phyloP scores from a whole-genome alignment of 1,140 invertebrate genomes.

The Elymnias hypermnestra region DNA sequence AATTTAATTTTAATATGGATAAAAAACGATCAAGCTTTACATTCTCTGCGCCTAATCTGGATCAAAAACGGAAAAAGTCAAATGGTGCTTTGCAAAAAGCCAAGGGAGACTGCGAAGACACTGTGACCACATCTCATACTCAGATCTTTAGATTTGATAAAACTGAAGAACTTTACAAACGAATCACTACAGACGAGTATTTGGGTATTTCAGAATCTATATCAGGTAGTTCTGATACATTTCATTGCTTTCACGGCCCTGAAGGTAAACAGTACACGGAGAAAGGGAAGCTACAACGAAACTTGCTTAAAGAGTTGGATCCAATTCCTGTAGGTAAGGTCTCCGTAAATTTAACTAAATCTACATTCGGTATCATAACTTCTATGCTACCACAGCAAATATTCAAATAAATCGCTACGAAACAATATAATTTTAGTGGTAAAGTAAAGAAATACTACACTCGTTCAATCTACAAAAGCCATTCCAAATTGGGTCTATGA shows the following conservation, averaged over 20 bases:
- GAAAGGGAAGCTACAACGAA: constrained; percentile 31
- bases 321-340: too few species aligned
- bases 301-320: constrained; percentile 42
- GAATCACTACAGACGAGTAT: constrained; percentile 37
- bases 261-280: constrained; percentile 41
- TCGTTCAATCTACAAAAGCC: too few species aligned
- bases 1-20: constrained; percentile 14
- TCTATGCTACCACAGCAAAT: too few species aligned
- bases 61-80: not conserved
- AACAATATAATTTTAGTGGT: too few species aligned
- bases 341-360: too few species aligned
- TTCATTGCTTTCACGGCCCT: constrained; percentile 38
- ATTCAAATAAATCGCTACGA: too few species aligned
- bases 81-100: constrained; percentile 13
- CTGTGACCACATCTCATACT: constrained; percentile 38
- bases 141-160: constrained; percentile 31
- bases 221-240: constrained; percentile 42
- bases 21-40: constrained; percentile 12
- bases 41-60: not conserved
- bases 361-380: too few species aligned
- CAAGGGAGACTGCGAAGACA: constrained; percentile 22
- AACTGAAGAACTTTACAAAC: constrained; percentile 20
- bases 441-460: too few species aligned
- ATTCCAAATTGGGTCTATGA: too few species aligned
- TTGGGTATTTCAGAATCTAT: constrained; percentile 34